A percentile compares a stretch with the other conserved stretches of the same genome.
Conservation (phyloP, 2,888 invertebrate genomes). For the Melinopterus prodromus region DNA sequence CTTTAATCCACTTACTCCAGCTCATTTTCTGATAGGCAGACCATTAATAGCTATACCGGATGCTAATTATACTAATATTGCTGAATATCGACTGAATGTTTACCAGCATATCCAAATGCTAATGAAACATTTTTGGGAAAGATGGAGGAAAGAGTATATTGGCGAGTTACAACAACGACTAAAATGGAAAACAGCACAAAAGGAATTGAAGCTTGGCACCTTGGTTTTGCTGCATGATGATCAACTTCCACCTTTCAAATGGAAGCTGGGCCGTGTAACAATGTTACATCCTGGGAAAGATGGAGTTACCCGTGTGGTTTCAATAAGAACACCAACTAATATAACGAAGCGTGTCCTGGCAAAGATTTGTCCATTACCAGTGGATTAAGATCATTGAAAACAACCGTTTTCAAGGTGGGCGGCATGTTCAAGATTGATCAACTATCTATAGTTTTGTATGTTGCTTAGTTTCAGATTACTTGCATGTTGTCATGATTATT, state of each 20-base stretch:
- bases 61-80: not conserved
- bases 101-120: not conserved
- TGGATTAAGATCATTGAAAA: too few species aligned
- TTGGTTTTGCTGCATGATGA: slow-evolving; percentile 34
- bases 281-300: slow-evolving; percentile 26
- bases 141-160: slow-evolving; percentile 15
- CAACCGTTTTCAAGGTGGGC: too few species aligned
- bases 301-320: slow-evolving; percentile 11
- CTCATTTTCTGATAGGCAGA: slow-evolving; percentile 11
- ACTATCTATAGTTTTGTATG: too few species aligned
- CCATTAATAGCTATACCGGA: not conserved
- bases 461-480: too few species aligned
- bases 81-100: not conserved
- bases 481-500: too few species aligned
- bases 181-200: not conserved
- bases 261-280: slow-evolving; percentile 30
- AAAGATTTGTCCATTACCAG: too few species aligned
- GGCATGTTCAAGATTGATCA: too few species aligned
- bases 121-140: slow-evolving; percentile 9
- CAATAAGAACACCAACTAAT: not conserved
- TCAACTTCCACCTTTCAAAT: slow-evolving; percentile 26
- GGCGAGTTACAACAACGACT: not conserved
- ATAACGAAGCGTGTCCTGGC: too few species aligned
- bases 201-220: not conserved
- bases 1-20: not conserved